Conservation (phyloP, 35 echinoderm and acorn worm species). For the Acanthaster planci region DNA sequence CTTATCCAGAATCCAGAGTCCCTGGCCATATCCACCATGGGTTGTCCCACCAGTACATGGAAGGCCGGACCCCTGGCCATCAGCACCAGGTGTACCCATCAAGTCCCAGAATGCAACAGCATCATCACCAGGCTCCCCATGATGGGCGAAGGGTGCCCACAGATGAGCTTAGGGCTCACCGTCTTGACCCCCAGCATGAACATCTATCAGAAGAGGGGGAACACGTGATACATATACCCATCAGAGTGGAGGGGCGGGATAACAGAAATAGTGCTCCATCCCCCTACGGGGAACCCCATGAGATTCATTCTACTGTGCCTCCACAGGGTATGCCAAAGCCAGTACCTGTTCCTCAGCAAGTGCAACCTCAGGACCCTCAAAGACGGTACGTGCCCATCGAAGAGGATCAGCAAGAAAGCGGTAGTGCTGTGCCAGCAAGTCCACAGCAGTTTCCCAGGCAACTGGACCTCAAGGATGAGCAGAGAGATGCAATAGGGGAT, state of each 20-base stretch:
- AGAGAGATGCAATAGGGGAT: too few species aligned
- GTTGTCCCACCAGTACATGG: background rate
- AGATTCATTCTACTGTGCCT: background rate
- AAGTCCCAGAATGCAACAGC: background rate
- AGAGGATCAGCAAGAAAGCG: background rate
- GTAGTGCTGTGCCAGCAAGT: too few species aligned
- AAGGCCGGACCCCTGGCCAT: background rate
- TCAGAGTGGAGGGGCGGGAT: background rate
- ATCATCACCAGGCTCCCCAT: background rate
- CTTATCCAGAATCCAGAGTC: background rate
- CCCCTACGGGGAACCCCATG: background rate
- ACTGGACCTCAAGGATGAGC: too few species aligned
- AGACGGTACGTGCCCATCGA: background rate
- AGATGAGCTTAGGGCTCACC: background rate
- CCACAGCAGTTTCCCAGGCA: background rate
- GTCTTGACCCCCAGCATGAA: background rate
- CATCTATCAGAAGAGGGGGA: background rate
- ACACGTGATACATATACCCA: background rate
- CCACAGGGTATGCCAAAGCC: background rate
- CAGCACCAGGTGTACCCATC: conserved; percentile 14
- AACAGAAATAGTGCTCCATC: background rate
- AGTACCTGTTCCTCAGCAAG: background rate
- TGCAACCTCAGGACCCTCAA: background rate
- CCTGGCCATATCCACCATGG: background rate
- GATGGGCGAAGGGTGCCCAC: background rate